These are phyloP conservation scores for Talpa occidentalis DNA, from an alignment of 2,113 vertebrate genomes.

Conservation along the genomic window DNA sequence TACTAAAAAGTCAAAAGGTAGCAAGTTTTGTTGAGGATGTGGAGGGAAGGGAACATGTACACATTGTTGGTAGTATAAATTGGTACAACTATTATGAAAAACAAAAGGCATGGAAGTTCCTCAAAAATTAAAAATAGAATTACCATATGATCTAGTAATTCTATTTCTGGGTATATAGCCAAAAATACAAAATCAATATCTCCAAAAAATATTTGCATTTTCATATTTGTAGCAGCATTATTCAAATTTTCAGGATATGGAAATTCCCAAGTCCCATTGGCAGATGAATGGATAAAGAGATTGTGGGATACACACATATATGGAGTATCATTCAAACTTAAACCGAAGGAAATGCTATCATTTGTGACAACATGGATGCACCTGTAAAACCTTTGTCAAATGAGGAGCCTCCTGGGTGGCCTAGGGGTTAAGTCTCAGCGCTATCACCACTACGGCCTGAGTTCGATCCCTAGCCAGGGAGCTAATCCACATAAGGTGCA, in stretches of 20 bases:
- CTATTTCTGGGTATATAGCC: not conserved
- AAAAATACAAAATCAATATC: not conserved
- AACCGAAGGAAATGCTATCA: not conserved
- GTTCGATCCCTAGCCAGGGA: no score
- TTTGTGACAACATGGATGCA: not conserved
- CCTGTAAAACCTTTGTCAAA: not conserved
- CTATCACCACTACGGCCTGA: no score
- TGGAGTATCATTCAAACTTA: not conserved
- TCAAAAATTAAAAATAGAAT: not conserved
- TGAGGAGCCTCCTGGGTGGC: no score
- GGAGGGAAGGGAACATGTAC: no score
- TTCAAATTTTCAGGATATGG: not conserved
- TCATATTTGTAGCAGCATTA: not conserved
- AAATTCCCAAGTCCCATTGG: not conserved
- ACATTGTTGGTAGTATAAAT: no score
- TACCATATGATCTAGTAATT: not conserved
- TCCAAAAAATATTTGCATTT: not conserved
- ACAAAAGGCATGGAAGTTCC: not conserved
- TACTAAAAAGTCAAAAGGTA: no score
- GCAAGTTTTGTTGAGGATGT: no score
- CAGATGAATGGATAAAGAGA: not conserved
- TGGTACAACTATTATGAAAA: not conserved
- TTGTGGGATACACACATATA: not conserved
- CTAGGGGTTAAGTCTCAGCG: no score
- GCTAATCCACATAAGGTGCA: no score